Evolutionary conservation across 2,113 vertebrate genomes (phyloP), one percentile per base, ranked within the genome.

Genomic region (Myrmophylax atrothorax): DNA sequence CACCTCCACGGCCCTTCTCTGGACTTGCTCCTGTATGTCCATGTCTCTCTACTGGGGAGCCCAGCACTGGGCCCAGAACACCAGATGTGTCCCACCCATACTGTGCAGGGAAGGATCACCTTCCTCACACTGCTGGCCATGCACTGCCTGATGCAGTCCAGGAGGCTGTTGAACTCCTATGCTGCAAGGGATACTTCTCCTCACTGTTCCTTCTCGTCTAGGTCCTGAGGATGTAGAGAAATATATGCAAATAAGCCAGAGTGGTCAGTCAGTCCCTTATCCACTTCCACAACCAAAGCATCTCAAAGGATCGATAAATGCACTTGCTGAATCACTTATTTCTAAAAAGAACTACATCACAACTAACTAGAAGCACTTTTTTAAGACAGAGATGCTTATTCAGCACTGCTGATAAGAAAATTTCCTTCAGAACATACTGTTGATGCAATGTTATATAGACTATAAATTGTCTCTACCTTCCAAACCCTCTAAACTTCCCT

Each of bases 331-430:
- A 52, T 74, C 79, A 77, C 35, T 86, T 59, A 38, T 40, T 93
- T 88, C 68, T 60, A 35, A 52, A 81, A 92, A 63, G 52, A 93
- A 47, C 59, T 63, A 78, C 52, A 63, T 37, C 56, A 47, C 33
- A 68, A 64, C 33, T n/a, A 90, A 70, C 38, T 28, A 49, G 18
- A 87, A 84, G 44, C 14, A 9, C 13, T 84, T 79, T 83, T 90
- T 75, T 8, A 74, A 81, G 29, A 72, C 26, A 22, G 2, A 79
- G 49, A 29, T 93, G 76, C 93, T 94, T 96, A 90, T 84, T 94
- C 93, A 90, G 93, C 90, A 89, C 53, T 84, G 31, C 64, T 94
- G 37, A 81, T 93, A 93, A 58, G 90, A 94, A 84, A 87, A 58
- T 42, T 69, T 93, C 40, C 53, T 70, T 72, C 7, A 12, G 80